Evolutionary conservation across 2,113 vertebrate genomes (phyloP).

Genomic region (Oryctolagus cuniculus): mOryCun1.1 NC_091444.1:29375501-29376000

Average conservation of each 20-base stretch:
- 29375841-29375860: neutral
- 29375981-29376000: neutral
- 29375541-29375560: neutral
- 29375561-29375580: neutral
- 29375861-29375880: neutral
- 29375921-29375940: neutral
- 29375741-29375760: neutral
- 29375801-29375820: slow-evolving; percentile 44
- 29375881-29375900: neutral
- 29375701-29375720: neutral
- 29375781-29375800: slow-evolving; percentile 4
- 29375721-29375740: neutral
- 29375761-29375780: neutral
- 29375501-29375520: neutral
- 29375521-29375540: neutral
- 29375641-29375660: neutral
- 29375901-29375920: neutral
- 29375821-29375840: neutral
- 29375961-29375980: neutral
- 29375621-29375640: neutral
- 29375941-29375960: neutral
- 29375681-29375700: neutral
- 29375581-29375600: neutral
- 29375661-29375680: neutral
- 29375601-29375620: too few relatives aligned